Percentiles rank a stretch among this genome's conserved stretches.
These are phyloP conservation scores for Brienomyrus longianalis DNA, from an alignment of 2,113 vertebrate species.

Conservation along the genomic window DNA sequence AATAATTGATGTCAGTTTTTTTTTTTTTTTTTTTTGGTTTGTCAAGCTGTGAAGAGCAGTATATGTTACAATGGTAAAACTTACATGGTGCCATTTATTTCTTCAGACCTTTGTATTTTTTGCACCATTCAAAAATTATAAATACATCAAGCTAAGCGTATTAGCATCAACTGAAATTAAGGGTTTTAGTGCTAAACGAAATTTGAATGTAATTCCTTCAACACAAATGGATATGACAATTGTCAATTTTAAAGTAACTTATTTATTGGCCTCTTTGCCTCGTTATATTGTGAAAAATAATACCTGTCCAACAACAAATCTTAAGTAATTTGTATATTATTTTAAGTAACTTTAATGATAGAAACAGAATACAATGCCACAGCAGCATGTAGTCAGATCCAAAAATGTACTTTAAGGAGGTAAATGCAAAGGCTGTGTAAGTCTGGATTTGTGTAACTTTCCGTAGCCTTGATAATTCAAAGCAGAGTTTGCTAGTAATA, in stretches of 20 bases:
- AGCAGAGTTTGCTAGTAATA: not conserved
- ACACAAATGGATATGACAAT: not conserved
- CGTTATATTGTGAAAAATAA: not conserved
- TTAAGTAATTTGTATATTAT: not conserved
- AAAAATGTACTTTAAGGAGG: not conserved
- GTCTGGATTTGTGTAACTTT: not conserved
- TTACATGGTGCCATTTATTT: not conserved
- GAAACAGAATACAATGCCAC: not conserved
- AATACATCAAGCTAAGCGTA: not conserved
- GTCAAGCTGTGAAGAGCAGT: not conserved
- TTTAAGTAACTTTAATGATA: not conserved
- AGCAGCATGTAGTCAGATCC: not conserved
- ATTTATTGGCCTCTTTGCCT: not conserved
- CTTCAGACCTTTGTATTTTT: not conserved
- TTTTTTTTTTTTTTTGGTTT: not conserved
- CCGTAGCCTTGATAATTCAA: not conserved
- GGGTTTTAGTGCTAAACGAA: constrained; percentile 21
- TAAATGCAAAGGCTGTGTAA: not conserved
- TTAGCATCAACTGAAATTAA: constrained; percentile 22
- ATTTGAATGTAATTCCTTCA: constrained; percentile 49
- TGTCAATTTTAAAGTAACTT: not conserved
- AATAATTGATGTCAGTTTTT: not conserved
- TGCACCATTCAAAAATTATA: not conserved
- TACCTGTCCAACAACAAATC: not conserved
- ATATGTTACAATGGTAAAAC: not conserved